phyloP scores from a whole-genome alignment of 2,888 invertebrate genomes.

The Agrotis puta region DNA sequence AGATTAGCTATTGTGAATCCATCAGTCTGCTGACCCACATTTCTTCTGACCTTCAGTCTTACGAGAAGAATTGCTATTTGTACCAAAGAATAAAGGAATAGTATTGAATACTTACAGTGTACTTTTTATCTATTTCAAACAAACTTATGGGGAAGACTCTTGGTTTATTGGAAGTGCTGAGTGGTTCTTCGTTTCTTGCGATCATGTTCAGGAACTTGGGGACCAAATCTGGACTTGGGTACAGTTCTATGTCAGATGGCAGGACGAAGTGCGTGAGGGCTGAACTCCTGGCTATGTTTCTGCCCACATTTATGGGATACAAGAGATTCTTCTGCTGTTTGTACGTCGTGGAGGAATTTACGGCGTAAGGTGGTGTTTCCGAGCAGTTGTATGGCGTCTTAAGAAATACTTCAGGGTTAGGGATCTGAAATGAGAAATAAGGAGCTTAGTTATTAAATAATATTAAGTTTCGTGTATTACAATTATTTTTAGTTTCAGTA shows the following conservation, averaged over 20 bases:
- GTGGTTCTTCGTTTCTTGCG: constrained; percentile 93
- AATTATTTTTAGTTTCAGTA: too few species aligned
- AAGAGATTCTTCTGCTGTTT: constrained; percentile 95
- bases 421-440: constrained; percentile 91
- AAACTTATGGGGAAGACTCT: constrained; percentile 97
- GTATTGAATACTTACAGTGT: constrained; percentile 75
- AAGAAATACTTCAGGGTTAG: constrained; percentile 92
- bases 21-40: too few species aligned
- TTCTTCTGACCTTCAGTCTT: too few species aligned
- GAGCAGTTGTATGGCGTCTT: constrained; percentile 93
- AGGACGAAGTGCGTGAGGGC: constrained; percentile 96
- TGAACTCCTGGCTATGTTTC: constrained; percentile 96
- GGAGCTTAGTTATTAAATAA: not conserved
- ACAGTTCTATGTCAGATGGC: constrained; percentile 97
- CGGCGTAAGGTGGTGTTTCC: constrained; percentile 92
- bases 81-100: too few species aligned
- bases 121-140: constrained; percentile 94
- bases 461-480: too few species aligned
- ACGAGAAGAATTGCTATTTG: too few species aligned
- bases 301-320: constrained; percentile 97
- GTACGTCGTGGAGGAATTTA: constrained; percentile 93
- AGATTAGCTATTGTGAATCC: too few species aligned
- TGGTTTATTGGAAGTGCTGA: constrained; percentile 87
- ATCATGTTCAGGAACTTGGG: constrained; percentile 96
- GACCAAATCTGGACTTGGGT: constrained; percentile 96